Evolutionary conservation across 2,797 vertebrate genomes (phyloP).

Genomic region (Acrocephalus scirpaceus): DNA sequence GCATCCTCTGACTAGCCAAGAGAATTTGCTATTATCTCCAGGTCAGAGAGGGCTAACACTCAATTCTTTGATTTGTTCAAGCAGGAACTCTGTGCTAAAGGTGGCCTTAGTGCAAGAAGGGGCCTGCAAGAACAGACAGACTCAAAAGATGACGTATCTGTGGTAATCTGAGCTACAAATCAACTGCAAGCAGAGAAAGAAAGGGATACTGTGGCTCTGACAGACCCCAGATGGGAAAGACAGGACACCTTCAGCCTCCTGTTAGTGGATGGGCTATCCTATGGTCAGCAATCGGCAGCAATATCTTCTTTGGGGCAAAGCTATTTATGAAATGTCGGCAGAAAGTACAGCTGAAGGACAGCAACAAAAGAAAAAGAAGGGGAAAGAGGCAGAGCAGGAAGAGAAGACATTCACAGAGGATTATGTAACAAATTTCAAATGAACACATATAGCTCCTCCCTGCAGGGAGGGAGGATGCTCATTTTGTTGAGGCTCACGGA

Average conservation of each 20-base stretch:
- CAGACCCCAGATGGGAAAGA: not conserved
- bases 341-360: not conserved
- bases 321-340: not conserved
- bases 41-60: not conserved
- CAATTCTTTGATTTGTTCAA: constrained; percentile 8
- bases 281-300: not conserved
- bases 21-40: constrained; percentile 19
- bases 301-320: not conserved
- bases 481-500: not conserved
- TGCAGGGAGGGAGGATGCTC: not conserved
- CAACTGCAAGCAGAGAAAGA: not conserved
- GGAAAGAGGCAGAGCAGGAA: not conserved
- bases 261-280: not conserved
- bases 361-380: not conserved
- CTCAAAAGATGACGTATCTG: not conserved
- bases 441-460: not conserved
- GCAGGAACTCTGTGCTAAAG: not conserved
- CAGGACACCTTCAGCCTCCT: not conserved
- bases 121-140: not conserved
- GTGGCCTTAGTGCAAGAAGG: not conserved
- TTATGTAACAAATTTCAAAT: not conserved
- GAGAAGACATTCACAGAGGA: not conserved
- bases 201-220: not conserved
- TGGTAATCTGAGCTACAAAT: not conserved
- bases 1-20: not conserved